Evolutionary conservation across 2,113 vertebrate genomes (phyloP).

Genomic region (Ictalurus furcatus): DNA sequence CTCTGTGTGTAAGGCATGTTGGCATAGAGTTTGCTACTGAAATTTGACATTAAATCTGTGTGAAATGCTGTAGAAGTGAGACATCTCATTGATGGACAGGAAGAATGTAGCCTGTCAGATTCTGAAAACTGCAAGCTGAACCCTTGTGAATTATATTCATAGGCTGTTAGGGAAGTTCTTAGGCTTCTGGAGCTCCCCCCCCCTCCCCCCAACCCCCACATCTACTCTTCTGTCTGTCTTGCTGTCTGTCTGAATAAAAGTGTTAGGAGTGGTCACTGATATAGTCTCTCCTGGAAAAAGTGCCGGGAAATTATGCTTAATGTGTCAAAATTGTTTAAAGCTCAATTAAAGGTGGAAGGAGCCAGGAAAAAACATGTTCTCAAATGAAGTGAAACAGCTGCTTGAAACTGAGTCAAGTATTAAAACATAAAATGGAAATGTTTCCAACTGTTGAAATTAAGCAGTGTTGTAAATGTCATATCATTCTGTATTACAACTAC

Average conservation of each 20-base stretch:
- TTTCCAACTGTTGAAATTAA: neutral
- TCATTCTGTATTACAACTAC: neutral
- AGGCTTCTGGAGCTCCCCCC: neutral
- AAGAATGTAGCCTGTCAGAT: slow-evolving; percentile 40
- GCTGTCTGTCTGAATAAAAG: slow-evolving; percentile 21
- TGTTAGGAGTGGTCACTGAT: slow-evolving; percentile 7
- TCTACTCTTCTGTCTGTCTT: slow-evolving; percentile 33
- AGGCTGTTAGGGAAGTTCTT: slow-evolving; percentile 14
- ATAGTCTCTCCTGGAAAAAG: neutral
- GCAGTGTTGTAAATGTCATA: neutral
- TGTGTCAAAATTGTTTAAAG: neutral
- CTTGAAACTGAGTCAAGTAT: neutral
- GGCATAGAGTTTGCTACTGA: slow-evolving; percentile 4
- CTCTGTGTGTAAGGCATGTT: slow-evolving; percentile 1
- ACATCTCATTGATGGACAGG: slow-evolving; percentile 1
- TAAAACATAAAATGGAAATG: neutral
- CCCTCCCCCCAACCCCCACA: too few species aligned
- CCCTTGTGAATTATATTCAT: slow-evolving; percentile 53
- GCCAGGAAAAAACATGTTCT: neutral
- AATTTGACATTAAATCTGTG: slow-evolving; percentile 20
- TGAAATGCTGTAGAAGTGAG: neutral
- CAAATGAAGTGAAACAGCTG: neutral
- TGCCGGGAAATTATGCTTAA: neutral
- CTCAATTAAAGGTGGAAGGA: neutral
- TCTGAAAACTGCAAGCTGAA: neutral